A percentile compares a stretch with the other conserved stretches of the same genome.
Conservation (phyloP, 2,113 vertebrate species). For the Bothrops jararaca region DNA sequence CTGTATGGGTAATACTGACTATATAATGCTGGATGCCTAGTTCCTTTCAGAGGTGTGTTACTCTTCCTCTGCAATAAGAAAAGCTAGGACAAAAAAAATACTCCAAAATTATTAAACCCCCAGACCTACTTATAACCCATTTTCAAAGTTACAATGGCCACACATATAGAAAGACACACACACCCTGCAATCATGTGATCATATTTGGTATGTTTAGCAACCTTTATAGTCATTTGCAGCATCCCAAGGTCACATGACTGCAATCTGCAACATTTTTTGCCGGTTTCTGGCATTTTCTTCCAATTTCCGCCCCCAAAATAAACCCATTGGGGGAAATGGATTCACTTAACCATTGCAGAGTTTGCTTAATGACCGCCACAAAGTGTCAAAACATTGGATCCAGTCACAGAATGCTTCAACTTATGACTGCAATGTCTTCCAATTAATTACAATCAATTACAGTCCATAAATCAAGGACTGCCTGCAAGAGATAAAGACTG, state of each 20-base stretch:
- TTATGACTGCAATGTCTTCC: background rate
- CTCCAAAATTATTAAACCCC: background rate
- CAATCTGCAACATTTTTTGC: background rate
- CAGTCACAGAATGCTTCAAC: background rate
- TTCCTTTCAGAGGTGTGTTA: background rate
- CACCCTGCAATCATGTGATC: background rate
- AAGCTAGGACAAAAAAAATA: background rate
- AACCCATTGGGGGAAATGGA: background rate
- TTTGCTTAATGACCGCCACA: background rate
- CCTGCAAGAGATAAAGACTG: background rate
- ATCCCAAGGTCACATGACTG: too few species aligned
- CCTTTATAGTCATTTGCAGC: too few species aligned
- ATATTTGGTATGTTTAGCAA: too few species aligned
- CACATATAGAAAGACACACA: background rate
- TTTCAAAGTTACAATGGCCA: background rate
- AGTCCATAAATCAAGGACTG: background rate
- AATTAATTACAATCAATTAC: background rate
- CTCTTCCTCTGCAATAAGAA: background rate
- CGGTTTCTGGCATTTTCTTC: background rate
- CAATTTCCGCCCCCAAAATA: background rate
- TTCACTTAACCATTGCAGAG: background rate
- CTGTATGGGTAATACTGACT: background rate
- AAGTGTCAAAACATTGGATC: background rate
- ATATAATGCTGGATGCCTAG: background rate
- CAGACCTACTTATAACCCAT: background rate